A percentile compares a stretch with the other conserved stretches of the same genome.
phyloP scores from a whole-genome alignment of 2,888 invertebrate species.

The Limnephilus lunatus region DNA sequence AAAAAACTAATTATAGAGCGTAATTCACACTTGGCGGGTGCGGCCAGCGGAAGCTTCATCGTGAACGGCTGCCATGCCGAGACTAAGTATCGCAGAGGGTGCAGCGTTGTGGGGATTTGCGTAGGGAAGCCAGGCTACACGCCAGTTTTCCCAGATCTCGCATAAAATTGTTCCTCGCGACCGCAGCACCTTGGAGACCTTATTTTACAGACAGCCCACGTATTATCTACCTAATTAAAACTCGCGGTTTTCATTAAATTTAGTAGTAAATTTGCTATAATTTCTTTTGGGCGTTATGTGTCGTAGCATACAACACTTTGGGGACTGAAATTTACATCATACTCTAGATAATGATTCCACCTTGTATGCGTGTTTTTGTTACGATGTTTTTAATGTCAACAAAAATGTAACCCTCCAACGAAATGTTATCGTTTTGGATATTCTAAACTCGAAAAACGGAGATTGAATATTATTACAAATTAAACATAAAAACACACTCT shows the following conservation, averaged over 20 bases:
- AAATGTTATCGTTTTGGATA: neutral
- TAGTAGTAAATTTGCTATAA: neutral
- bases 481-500: neutral
- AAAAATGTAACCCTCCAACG: neutral
- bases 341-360: constrained; percentile 36
- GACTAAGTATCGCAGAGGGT: too few species aligned
- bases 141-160: too few species aligned
- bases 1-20: too few species aligned
- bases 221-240: neutral
- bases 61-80: too few species aligned
- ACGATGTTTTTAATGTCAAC: neutral
- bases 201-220: too few species aligned
- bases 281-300: neutral
- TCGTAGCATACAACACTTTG: constrained; percentile 27
- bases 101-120: too few species aligned
- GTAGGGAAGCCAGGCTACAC: too few species aligned
- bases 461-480: neutral
- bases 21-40: too few species aligned
- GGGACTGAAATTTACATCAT: constrained; percentile 40
- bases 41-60: too few species aligned
- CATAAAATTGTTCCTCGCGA: too few species aligned
- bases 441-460: neutral
- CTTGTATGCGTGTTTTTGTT: neutral
- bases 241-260: neutral
- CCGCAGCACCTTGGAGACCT: too few species aligned